Conservation (phyloP, 2,113 vertebrate species). For the Lutjanus erythropterus region DNA sequence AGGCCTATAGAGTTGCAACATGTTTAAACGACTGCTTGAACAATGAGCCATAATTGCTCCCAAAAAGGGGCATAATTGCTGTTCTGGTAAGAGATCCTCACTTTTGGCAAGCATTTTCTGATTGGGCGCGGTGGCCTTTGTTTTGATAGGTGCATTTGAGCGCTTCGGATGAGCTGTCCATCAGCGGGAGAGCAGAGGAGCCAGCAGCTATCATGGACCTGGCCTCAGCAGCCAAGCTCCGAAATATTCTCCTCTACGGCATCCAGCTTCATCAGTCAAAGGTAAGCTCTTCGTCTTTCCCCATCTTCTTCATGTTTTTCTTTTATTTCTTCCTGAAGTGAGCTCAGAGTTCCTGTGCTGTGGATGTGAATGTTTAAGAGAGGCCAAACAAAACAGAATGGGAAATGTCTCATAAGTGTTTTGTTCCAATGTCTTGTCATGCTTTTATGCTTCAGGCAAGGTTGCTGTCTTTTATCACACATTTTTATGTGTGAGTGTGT, state of each 20-base stretch:
- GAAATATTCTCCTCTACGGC: slow-evolving; percentile 82
- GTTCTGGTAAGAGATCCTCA: slow-evolving; percentile 30
- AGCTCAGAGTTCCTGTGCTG: slow-evolving; percentile 30
- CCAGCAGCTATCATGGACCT: slow-evolving; percentile 67
- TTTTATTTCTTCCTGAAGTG: slow-evolving; percentile 23
- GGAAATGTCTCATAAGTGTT: slow-evolving; percentile 34
- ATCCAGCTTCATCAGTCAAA: slow-evolving; percentile 75
- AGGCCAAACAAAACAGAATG: slow-evolving; percentile 57
- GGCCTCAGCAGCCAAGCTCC: slow-evolving; percentile 67
- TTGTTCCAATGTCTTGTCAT: slow-evolving; percentile 54
- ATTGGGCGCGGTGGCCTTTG: slow-evolving; percentile 38
- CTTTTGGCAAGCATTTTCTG: slow-evolving; percentile 33
- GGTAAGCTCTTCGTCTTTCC: slow-evolving; percentile 66
- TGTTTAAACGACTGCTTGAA: slow-evolving; percentile 43
- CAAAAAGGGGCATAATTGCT: slow-evolving; percentile 26
- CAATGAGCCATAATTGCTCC: slow-evolving; percentile 53
- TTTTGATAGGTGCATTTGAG: slow-evolving; percentile 80
- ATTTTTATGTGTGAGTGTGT: not conserved
- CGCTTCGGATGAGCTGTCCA: slow-evolving; percentile 40
- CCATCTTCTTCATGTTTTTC: not conserved
- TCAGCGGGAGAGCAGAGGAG: slow-evolving; percentile 43
- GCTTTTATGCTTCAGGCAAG: slow-evolving; percentile 45
- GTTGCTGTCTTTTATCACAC: slow-evolving; percentile 48
- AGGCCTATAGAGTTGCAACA: slow-evolving; percentile 46
- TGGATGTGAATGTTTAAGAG: slow-evolving; percentile 47